Base-by-base conservation (phyloP, 2,797 vertebrate genomes). In the Alcedo quadribrachys region DNA sequence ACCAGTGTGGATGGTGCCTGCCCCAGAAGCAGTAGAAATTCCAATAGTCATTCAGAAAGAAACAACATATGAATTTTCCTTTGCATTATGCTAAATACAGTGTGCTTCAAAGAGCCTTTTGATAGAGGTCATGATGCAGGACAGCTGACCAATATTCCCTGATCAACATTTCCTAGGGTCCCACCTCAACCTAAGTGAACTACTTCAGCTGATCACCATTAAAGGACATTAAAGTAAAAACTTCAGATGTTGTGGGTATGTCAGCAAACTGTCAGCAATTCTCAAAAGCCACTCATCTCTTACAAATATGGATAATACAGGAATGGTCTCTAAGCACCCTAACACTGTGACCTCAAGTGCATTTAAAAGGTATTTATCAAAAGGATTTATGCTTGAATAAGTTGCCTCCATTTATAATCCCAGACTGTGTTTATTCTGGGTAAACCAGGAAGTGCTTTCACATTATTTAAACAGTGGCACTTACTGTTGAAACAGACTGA, bases 321-420 rank as follows among this genome's bases (percentile, higher is more conserved):
- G 15, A 90, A 92, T 14, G 22, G 4, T 57, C 45, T 55, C 14
- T 33, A 80, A 82, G 8, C 33, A 61, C 40, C 25, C 14, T 50
- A 69, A 66, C 27, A 8, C 8, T 20, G 20, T 40, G 63, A 87
- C 18, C 63, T 67, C 28, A 21, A 69, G 37, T 24, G 93, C 40
- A 73, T 51, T 81, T 48, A 78, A 40, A 90, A 69, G 45, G 57
- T 0, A 91, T 57, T 76, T 83, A 81, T 73, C 40, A 43, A 45
- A 67, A 91, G 80, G 74, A 91, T 90, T 91, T 93, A 54, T 67
- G 83, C 85, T 84, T 86, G 37, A 96, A 79, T 82, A 85, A 81
- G 55, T 83, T 84, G 15, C n/a, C 37, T 79, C 65, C 28, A 48
- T 75, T 91, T 93, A 80, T 82, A 92, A 94, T 33, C 30, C 18